These are phyloP conservation scores for Gymnogyps californianus DNA, from an alignment of 2,113 vertebrate species.

Conservation along the genomic window DNA sequence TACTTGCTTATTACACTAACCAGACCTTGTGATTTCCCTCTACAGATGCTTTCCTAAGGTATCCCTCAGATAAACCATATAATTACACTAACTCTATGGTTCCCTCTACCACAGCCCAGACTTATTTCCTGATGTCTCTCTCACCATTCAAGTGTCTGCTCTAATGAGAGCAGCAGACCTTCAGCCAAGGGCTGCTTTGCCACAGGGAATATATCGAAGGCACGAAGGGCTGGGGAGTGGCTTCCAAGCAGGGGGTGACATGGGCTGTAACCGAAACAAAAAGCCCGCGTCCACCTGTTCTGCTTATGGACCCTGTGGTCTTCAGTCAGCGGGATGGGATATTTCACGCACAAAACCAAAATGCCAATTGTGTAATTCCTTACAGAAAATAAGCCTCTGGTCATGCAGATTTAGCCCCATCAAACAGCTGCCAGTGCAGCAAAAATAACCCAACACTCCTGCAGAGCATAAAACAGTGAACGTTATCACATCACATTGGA, in stretches of 20 bases:
- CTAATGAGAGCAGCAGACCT: neutral
- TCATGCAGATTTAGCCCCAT: neutral
- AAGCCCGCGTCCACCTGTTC: neutral
- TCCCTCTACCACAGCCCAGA: neutral
- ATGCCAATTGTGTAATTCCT: neutral
- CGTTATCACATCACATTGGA: neutral
- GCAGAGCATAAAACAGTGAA: neutral
- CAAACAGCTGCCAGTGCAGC: conserved; percentile 15
- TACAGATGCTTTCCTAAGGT: neutral
- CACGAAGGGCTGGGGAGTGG: neutral
- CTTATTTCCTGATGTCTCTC: neutral
- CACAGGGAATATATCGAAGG: neutral
- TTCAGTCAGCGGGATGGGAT: neutral
- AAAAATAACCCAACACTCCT: neutral
- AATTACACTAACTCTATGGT: neutral
- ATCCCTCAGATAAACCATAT: neutral
- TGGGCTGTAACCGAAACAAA: neutral
- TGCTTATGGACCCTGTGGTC: neutral
- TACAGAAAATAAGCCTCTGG: neutral
- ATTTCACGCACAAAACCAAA: neutral
- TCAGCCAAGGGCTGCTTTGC: neutral
- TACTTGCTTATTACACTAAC: neutral
- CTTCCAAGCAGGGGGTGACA: neutral
- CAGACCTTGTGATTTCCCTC: neutral
- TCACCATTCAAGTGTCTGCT: neutral